Percentiles rank a stretch among this genome's conserved stretches.
These are phyloP conservation scores for Dendrolimus pini DNA, from an alignment of 2,888 invertebrate species.

Conservation along the genomic window DNA sequence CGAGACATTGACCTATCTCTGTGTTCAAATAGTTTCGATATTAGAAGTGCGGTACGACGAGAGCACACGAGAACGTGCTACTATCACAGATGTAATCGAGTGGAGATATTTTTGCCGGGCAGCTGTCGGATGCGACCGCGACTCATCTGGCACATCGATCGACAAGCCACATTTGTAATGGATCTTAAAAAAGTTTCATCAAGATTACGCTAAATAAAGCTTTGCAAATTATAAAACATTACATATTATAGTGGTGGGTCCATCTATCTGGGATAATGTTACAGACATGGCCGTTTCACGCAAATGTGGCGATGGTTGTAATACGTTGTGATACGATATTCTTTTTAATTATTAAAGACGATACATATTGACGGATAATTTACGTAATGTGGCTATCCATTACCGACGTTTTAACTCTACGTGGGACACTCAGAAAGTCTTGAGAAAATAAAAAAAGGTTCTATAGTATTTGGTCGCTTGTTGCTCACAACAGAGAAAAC, in stretches of 20 bases:
- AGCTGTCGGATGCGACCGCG: slow-evolving; percentile 54
- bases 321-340: too few relatives aligned
- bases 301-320: too few relatives aligned
- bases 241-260: background rate
- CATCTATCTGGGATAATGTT: background rate
- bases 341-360: background rate
- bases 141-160: slow-evolving; percentile 40
- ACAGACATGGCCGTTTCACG: too few relatives aligned
- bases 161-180: slow-evolving; percentile 17
- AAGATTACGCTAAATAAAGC: background rate
- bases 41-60: slow-evolving; percentile 26
- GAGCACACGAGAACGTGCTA: slow-evolving; percentile 15
- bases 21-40: slow-evolving; percentile 36
- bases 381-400: background rate
- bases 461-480: too few relatives aligned
- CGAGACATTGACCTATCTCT: slow-evolving; percentile 70
- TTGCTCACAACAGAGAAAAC: too few relatives aligned
- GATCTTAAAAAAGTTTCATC: slow-evolving; percentile 3
- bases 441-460: too few relatives aligned
- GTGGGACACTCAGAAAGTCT: too few relatives aligned
- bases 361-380: background rate
- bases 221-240: background rate
- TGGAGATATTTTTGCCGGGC: slow-evolving; percentile 57
- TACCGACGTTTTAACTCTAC: background rate
- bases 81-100: slow-evolving; percentile 47